These are phyloP conservation scores for Drosophila eugracilis DNA, from an alignment of 1,140 invertebrate species.

Conservation along the genomic window DNA sequence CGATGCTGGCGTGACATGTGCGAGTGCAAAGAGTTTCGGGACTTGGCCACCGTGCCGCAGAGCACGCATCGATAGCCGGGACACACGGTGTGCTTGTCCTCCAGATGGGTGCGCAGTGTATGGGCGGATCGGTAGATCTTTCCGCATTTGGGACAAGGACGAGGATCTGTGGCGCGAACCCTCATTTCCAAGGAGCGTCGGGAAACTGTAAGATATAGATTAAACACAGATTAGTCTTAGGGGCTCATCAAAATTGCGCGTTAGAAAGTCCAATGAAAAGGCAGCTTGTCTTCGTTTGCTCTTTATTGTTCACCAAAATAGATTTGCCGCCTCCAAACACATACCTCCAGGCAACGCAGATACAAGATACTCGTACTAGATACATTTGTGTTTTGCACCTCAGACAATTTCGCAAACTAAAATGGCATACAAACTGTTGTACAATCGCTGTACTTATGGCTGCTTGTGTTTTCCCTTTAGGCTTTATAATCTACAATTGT, in stretches of 20 bases:
- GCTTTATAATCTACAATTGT: constrained; percentile 71
- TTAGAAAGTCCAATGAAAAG: constrained; percentile 8
- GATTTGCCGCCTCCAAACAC: constrained; percentile 66
- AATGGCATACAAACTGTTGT: constrained; percentile 57
- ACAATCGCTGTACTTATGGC: constrained; percentile 28
- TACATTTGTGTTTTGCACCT: constrained; percentile 33
- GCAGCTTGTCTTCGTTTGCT: constrained; percentile 67
- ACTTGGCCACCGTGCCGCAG: constrained; percentile 96
- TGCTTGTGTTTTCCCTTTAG: constrained; percentile 24
- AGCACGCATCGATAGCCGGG: constrained; percentile 95
- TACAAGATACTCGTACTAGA: constrained; percentile 58
- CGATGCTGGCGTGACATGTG: constrained; percentile 97
- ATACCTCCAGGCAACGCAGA: constrained; percentile 51
- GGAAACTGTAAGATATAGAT: constrained; percentile 86
- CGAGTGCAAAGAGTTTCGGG: constrained; percentile 94
- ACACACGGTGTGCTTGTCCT: constrained; percentile 96
- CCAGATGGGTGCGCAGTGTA: constrained; percentile 94
- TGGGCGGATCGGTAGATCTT: constrained; percentile 97
- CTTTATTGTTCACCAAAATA: constrained; percentile 81
- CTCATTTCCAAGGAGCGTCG: constrained; percentile 92
- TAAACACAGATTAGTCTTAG: neutral
- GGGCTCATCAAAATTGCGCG: neutral
- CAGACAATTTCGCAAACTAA: constrained; percentile 75
- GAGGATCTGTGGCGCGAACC: constrained; percentile 94
- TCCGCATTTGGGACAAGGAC: constrained; percentile 96